A percentile compares a stretch with the other conserved stretches of the same genome.
Evolutionary conservation across 2,888 invertebrate genomes (phyloP).

Genomic region (Eristalis intricaria): DNA sequence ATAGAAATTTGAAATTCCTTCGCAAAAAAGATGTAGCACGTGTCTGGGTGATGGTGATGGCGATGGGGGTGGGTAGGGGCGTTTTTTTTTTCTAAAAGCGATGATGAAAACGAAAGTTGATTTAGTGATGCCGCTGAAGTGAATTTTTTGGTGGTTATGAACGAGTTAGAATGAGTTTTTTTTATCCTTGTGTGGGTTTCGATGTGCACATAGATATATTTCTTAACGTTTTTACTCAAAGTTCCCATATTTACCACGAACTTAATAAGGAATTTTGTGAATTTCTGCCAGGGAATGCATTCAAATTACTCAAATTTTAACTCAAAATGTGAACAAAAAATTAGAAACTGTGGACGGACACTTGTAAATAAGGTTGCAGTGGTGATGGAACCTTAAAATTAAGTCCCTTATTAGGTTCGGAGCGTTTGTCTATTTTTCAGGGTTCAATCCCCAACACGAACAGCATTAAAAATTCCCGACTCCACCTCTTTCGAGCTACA

Average conservation of each 20-base stretch:
- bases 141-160: not conserved
- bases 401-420: too few species aligned
- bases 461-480: too few species aligned
- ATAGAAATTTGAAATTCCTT: conserved; percentile 14
- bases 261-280: not conserved
- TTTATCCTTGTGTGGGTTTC: not conserved
- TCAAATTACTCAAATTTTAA: too few species aligned
- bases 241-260: not conserved
- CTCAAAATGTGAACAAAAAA: too few species aligned
- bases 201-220: not conserved
- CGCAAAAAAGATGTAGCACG: conserved; percentile 12
- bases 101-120: conserved; percentile 29
- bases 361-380: too few species aligned
- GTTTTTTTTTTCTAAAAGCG: not conserved
- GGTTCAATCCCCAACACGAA: too few species aligned
- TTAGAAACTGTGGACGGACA: too few species aligned
- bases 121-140: not conserved
- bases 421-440: too few species aligned
- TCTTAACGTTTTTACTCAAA: not conserved
- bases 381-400: too few species aligned
- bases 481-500: too few species aligned
- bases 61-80: not conserved
- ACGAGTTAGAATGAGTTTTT: not conserved
- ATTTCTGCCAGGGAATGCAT: too few species aligned
- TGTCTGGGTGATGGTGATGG: not conserved